Conservation (phyloP, 2,797 vertebrate species). For the Cichlasoma orientale region DNA sequence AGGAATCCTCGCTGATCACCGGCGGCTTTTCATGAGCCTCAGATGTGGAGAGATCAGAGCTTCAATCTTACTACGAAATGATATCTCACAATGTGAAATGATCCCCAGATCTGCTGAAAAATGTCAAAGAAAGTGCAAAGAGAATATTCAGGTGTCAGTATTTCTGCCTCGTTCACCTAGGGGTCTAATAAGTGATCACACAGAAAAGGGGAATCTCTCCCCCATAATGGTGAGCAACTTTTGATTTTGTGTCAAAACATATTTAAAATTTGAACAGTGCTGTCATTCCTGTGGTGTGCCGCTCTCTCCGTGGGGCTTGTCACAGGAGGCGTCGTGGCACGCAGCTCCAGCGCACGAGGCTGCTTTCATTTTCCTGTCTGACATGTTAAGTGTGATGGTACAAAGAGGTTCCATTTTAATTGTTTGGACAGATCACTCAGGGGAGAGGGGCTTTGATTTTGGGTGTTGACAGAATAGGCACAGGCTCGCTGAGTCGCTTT, state of each 20-base stretch:
- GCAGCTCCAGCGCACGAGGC: conserved; percentile 65
- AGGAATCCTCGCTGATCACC: conserved; percentile 76
- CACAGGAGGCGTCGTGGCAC: conserved; percentile 68
- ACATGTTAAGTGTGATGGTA: conserved; percentile 80
- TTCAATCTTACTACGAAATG: conserved; percentile 67
- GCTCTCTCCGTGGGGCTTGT: conserved; percentile 75
- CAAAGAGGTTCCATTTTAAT: conserved; percentile 81
- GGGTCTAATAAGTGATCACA: conserved; percentile 79
- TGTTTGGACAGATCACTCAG: conserved; percentile 84
- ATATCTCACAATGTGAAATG: conserved; percentile 70
- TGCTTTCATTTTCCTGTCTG: conserved; percentile 78
- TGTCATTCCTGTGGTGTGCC: conserved; percentile 66
- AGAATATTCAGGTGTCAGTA: conserved; percentile 78
- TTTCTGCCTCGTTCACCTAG: conserved; percentile 73
- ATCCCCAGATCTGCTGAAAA: conserved; percentile 67
- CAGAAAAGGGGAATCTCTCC: conserved; percentile 66
- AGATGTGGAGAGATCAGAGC: conserved; percentile 74
- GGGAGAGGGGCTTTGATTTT: conserved; percentile 77
- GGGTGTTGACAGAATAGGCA: conserved; percentile 83
- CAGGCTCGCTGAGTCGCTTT: conserved; percentile 69
- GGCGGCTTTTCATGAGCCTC: conserved; percentile 69
- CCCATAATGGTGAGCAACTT: conserved; percentile 77
- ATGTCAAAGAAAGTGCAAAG: conserved; percentile 72
- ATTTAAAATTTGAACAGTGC: conserved; percentile 83
- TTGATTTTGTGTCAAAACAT: conserved; percentile 84